Conservation (phyloP, 2,888 invertebrate species). For the Amiota mariae region DNA sequence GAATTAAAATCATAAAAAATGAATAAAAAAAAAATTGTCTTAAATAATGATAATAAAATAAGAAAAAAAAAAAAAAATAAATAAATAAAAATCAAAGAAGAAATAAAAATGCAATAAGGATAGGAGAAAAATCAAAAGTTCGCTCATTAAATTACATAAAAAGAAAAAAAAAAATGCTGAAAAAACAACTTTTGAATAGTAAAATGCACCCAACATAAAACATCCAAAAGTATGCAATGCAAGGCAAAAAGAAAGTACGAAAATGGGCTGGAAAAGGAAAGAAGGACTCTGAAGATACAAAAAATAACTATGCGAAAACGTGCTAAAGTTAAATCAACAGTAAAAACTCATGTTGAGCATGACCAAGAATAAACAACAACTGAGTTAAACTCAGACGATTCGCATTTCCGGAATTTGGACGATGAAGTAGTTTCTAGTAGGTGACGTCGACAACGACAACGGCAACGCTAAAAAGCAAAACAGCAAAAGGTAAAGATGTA, state of each 20-base stretch:
- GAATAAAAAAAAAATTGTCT: not conserved
- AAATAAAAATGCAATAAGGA: not conserved
- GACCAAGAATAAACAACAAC: slow-evolving; percentile 24
- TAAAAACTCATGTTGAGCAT: slow-evolving; percentile 24
- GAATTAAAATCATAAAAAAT: not conserved
- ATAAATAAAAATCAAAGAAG: not conserved
- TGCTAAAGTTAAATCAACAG: slow-evolving; percentile 31
- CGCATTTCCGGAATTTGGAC: too few relatives aligned
- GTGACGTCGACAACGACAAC: too few relatives aligned
- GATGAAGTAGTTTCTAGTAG: too few relatives aligned
- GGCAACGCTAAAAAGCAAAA: not conserved
- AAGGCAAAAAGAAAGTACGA: slow-evolving; percentile 8
- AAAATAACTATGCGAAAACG: slow-evolving; percentile 25
- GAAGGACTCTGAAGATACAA: not conserved
- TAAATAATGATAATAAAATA: too few relatives aligned
- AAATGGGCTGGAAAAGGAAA: not conserved
- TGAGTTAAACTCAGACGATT: too few relatives aligned
- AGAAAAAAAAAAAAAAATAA: too few relatives aligned
- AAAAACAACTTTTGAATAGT: slow-evolving; percentile 12
- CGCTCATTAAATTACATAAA: slow-evolving; percentile 20
- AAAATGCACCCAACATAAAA: slow-evolving; percentile 18
- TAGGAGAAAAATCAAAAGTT: not conserved
- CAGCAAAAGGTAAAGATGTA: not conserved
- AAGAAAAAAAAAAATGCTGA: not conserved
- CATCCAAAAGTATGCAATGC: slow-evolving; percentile 8